phyloP scores from a whole-genome alignment of 2,888 invertebrate species.

The Callinectes sapidus region DNA sequence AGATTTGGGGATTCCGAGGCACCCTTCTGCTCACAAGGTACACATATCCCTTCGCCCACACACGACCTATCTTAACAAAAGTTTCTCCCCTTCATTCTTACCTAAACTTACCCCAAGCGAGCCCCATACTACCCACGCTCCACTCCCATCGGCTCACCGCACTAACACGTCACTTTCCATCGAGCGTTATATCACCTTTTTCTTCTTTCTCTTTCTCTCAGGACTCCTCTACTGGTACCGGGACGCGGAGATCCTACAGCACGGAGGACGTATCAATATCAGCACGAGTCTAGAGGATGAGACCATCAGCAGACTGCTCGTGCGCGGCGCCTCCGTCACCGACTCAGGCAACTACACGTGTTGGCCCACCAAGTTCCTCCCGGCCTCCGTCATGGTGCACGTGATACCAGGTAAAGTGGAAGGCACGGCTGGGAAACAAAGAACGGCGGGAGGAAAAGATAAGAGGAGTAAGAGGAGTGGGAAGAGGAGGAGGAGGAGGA shows the following conservation, averaged over 20 bases:
- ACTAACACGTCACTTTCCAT: not conserved
- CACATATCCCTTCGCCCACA: not conserved
- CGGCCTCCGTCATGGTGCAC: slow-evolving; percentile 69
- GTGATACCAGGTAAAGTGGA: slow-evolving; percentile 65
- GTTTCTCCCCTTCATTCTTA: not conserved
- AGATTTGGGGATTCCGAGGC: not conserved
- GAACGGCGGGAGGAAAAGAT: not conserved
- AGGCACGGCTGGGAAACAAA: not conserved
- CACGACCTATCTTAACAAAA: not conserved
- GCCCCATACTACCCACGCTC: too few relatives aligned
- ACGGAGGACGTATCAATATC: slow-evolving; percentile 53
- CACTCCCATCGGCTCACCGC: not conserved
- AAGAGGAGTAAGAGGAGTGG: not conserved
- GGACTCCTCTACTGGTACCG: slow-evolving; percentile 70
- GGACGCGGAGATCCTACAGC: slow-evolving; percentile 59
- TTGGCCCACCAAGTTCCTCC: slow-evolving; percentile 70
- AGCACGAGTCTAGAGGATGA: slow-evolving; percentile 47
- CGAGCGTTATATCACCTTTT: not conserved
- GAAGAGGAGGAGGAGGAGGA: not conserved
- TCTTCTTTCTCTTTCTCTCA: not conserved
- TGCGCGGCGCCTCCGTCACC: slow-evolving; percentile 51
- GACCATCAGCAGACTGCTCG: slow-evolving; percentile 50
- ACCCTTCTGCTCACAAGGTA: not conserved
- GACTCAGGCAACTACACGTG: slow-evolving; percentile 72
- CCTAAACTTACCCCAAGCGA: not conserved